Evolutionary conservation across 2,113 vertebrate species (phyloP).

Genomic region (Phocoena phocoena): DNA sequence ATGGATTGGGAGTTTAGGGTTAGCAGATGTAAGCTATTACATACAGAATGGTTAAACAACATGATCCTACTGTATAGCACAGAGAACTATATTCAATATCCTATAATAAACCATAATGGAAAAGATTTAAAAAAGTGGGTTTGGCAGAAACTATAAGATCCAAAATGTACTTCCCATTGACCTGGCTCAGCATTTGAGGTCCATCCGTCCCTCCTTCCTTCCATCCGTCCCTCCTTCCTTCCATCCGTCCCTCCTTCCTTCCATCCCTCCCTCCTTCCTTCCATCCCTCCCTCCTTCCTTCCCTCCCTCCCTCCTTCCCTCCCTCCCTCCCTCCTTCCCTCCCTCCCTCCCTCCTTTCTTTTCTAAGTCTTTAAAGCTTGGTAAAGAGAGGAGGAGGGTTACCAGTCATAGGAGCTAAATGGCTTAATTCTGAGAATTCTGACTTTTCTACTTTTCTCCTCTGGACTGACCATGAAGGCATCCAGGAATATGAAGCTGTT

Average conservation of each 20-base stretch:
- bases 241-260: neutral
- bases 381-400: neutral
- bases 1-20: neutral
- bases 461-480: neutral
- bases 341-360: neutral
- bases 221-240: too few relatives aligned
- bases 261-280: too few relatives aligned
- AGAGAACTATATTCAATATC: neutral
- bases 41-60: neutral
- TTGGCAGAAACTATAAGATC: neutral
- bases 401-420: neutral
- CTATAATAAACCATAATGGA: neutral
- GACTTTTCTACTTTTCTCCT: neutral
- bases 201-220: neutral
- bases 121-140: neutral
- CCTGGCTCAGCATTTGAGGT: neutral
- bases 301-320: accelerated
- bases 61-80: neutral
- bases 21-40: neutral
- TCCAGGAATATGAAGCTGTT: neutral
- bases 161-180: neutral
- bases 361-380: neutral
- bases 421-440: neutral
- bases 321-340: accelerated
- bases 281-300: too few relatives aligned